A percentile compares a stretch with the other conserved stretches of the same genome.
phyloP scores from a whole-genome alignment of 2,797 vertebrate species.

The Tokudaia muenninki region DNA sequence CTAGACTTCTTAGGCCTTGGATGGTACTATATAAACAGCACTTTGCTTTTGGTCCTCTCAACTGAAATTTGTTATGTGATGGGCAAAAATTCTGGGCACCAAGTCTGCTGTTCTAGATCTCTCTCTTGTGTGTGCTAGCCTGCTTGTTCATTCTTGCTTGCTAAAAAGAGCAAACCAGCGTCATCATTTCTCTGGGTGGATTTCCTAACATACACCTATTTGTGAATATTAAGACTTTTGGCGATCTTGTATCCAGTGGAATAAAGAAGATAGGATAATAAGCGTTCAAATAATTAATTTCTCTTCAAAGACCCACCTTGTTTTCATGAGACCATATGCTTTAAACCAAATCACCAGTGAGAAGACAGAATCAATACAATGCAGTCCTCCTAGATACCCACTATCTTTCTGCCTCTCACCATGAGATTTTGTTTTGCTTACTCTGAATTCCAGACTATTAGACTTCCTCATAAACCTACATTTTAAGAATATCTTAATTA shows the following conservation, averaged over 20 bases:
- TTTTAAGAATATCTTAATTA: conserved; percentile 27
- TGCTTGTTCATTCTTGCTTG: background rate
- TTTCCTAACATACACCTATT: conserved; percentile 32
- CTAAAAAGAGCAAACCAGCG: background rate
- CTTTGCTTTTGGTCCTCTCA: background rate
- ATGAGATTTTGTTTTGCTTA: conserved; percentile 4
- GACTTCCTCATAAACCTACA: conserved; percentile 14
- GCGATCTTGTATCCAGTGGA: background rate
- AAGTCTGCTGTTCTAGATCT: background rate
- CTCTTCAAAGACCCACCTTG: background rate
- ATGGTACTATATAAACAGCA: background rate
- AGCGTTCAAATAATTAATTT: conserved; percentile 31
- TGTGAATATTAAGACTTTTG: conserved; percentile 28
- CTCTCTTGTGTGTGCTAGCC: background rate
- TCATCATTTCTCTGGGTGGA: background rate
- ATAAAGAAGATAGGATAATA: conserved; percentile 11
- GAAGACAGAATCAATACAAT: background rate
- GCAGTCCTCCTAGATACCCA: background rate
- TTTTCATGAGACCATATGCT: background rate
- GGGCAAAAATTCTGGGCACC: background rate
- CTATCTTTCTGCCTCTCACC: background rate
- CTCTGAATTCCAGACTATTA: background rate
- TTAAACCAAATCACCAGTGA: background rate
- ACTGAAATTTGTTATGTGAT: background rate
- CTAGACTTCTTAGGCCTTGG: background rate